Percentiles rank a stretch among this genome's conserved stretches.
Conservation (phyloP, 1,140 invertebrate species). For the Lordiphosa stackelbergi region DNA sequence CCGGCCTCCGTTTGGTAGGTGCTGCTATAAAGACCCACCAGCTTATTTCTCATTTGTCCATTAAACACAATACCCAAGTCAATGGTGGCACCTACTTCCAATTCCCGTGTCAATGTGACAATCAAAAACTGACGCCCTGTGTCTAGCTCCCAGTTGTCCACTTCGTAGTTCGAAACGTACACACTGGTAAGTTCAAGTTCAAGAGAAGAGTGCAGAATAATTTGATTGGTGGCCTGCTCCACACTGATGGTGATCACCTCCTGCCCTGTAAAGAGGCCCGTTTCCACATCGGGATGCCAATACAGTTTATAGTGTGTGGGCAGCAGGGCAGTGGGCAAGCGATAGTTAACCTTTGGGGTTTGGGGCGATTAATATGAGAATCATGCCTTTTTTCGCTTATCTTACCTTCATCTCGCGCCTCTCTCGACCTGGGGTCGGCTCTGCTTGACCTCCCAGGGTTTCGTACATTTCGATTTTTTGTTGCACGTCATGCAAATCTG, state of each 20-base stretch:
- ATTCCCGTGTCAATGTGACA: constrained; percentile 32
- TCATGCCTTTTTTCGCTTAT: background rate
- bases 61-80: constrained; percentile 72
- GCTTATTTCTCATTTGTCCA: constrained; percentile 76
- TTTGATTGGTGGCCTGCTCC: constrained; percentile 78
- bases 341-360: constrained; percentile 72
- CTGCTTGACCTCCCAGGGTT: background rate
- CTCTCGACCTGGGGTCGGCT: background rate
- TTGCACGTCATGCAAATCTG: constrained; percentile 44
- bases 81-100: constrained; percentile 28
- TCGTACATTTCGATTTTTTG: constrained; percentile 47
- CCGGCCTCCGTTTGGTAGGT: constrained; percentile 67
- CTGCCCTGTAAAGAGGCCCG: constrained; percentile 83
- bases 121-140: constrained; percentile 57
- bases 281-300: constrained; percentile 85
- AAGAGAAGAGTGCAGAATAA: constrained; percentile 86
- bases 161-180: constrained; percentile 29
- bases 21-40: constrained; percentile 78
- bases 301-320: constrained; percentile 87
- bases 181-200: constrained; percentile 44
- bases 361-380: background rate
- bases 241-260: constrained; percentile 84
- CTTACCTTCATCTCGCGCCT: constrained; percentile 30
- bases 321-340: constrained; percentile 82
- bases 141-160: constrained; percentile 46